Evolutionary conservation across 2,113 vertebrate species (phyloP), one percentile per base, ranked within the genome.

Genomic region (Jacana jacana): DNA sequence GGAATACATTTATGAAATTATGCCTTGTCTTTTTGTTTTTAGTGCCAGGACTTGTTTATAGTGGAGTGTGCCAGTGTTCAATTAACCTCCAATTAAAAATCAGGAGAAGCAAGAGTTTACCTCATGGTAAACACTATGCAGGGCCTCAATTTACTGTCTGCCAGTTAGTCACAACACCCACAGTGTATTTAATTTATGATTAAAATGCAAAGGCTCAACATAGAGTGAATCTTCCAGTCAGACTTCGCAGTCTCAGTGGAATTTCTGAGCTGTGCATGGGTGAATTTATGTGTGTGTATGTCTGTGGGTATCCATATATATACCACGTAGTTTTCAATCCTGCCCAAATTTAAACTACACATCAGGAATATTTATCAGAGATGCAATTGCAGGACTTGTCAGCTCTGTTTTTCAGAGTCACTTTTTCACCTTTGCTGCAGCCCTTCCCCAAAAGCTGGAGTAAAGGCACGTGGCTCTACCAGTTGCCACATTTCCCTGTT

Each of bases 51-150:
- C 28, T 87, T 91, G 64, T 78, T 94, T 65, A 69, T 76, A 65
- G 49, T 69, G 15, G 25, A 77, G 70, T 17, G 49, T 6, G 17
- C 75, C 49, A 17, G 70, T 76, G 44, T 88, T 81, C 69, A 88
- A 27, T 66, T 89, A 89, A 91, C 54, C 37, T 92, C 52, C 78
- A 85, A 58, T 85, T 91, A 86, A 94, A 93, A 96, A 69, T 58
- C 37, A 73, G 57, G 73, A 85, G 58, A 89, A 86, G 81, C 49
- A 89, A 70, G 9, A 73, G 49, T 91, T 91, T 85, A 65, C n/a
- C n/a, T 84, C n/a, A 37, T 58, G 49, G 46, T 40, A 84, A 93
- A 72, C 58, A 76, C 13, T 25, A 54, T 0, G 3, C 44, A 69
- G 48, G 76, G 35, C 48, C 61, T 93, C 16, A 76, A 9, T 91